These are phyloP conservation scores for Furnarius figulus DNA, from an alignment of 2,113 vertebrate species.

Conservation along the genomic window DNA sequence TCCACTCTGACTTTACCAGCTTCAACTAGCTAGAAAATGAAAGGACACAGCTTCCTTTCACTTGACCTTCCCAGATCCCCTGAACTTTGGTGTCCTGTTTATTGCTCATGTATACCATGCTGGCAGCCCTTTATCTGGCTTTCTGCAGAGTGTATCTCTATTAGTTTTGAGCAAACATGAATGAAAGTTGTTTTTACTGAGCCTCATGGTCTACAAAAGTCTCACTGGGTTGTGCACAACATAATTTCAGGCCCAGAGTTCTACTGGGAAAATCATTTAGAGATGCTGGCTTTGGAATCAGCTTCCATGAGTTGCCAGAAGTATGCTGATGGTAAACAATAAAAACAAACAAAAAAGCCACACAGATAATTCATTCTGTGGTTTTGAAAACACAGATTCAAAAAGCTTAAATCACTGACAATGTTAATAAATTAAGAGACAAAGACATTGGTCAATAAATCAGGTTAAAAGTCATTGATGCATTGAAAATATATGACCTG, in stretches of 20 bases:
- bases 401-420: not conserved
- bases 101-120: not conserved
- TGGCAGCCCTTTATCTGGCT: slow-evolving; percentile 10
- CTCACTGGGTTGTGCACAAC: not conserved
- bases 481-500: not conserved
- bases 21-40: not conserved
- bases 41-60: not conserved
- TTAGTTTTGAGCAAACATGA: not conserved
- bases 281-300: not conserved
- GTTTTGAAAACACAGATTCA: not conserved
- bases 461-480: not conserved
- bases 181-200: not conserved
- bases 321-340: not conserved
- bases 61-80: not conserved
- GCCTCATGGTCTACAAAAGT: not conserved
- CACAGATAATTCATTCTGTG: not conserved
- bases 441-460: rapidly evolving
- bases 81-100: not conserved
- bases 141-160: not conserved
- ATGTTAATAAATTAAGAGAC: not conserved
- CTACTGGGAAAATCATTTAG: not conserved
- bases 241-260: not conserved
- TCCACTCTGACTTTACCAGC: not conserved
- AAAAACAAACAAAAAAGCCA: not conserved
- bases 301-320: not conserved